These are phyloP conservation scores for Nymphalis polychloros DNA, from an alignment of 2,888 invertebrate genomes.

Conservation along the genomic window DNA sequence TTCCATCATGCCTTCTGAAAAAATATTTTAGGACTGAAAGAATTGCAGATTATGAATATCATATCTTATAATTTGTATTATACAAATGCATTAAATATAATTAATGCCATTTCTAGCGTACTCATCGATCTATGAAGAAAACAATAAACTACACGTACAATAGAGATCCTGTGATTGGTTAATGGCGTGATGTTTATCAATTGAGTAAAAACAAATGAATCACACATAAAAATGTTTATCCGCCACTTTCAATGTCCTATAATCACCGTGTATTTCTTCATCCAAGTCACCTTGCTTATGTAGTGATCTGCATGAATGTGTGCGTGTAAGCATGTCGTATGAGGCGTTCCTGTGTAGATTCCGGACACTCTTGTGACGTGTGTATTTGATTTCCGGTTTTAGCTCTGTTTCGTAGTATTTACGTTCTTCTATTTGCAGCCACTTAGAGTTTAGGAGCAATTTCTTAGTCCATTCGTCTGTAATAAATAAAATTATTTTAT, in stretches of 20 bases:
- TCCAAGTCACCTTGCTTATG: slow-evolving; percentile 64
- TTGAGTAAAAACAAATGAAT: slow-evolving; percentile 9
- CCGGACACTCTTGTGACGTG: slow-evolving; percentile 59
- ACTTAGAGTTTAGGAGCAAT: slow-evolving; percentile 84
- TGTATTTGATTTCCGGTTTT: slow-evolving; percentile 56
- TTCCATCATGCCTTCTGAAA: no score
- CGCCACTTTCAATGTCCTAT: slow-evolving; percentile 64
- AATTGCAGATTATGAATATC: no score
- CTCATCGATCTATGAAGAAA: no score
- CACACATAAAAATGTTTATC: slow-evolving; percentile 55
- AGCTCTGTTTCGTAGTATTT: slow-evolving; percentile 71
- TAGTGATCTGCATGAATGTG: slow-evolving; percentile 68
- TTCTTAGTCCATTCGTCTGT: slow-evolving; percentile 87
- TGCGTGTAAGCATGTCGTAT: slow-evolving; percentile 68
- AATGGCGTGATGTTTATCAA: no score
- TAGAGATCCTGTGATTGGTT: no score
- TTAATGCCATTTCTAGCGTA: no score
- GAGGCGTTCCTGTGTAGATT: slow-evolving; percentile 58
- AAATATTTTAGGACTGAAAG: no score
- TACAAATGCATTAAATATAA: no score
- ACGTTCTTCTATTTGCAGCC: slow-evolving; percentile 86
- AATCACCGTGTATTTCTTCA: slow-evolving; percentile 67
- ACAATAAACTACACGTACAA: no score
- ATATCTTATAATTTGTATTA: no score
- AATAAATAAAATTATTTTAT: neutral